Evolutionary conservation across 2,797 vertebrate genomes (phyloP), one percentile per base, ranked within the genome.

Genomic region (Oreortyx pictus): DNA sequence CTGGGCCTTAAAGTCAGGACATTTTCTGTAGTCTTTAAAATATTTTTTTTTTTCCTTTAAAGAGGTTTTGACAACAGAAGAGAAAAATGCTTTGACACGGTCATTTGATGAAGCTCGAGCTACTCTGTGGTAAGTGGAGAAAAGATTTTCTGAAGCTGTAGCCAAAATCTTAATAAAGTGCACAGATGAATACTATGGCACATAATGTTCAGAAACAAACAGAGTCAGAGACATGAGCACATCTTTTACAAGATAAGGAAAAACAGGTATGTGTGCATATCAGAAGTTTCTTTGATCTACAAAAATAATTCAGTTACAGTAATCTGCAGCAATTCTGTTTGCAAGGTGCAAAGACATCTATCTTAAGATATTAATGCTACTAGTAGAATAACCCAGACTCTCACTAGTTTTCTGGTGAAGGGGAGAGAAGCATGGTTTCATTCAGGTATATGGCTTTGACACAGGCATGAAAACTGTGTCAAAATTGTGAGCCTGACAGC

Each of bases 231-330:
- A 52, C 35, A 66, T 35, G 35, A 87, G 20, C 4, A 20, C 10
- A 22, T 10, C 39, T 73, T 37, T 62, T 74, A 16, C 14, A 88
- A 79, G 44, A 57, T 11, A 82, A 67, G 7, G 27, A 57, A 50
- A 85, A 39, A 11, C 39, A 59, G 12, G 37, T 33, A 71, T 0
- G 0, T 14, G 23, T 11, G 33, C 17, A 37, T 23, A 39, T 5
- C 29, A 52, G 50, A 71, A 57, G 17, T 27, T 74, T 85, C 24
- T 49, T 37, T 15, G 59, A 41, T 68, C 65, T 82, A 39, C 27
- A 82, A 22, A 33, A 84, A 4, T 52, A 78, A 81, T 64, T 15
- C 60, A 41, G 44, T 27, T 54, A 72, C 43, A 75, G 8, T 9
- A 56, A 44, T 13, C 54, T 77, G 62, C 29, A 93, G 43, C 41